Conservation (phyloP, 2,113 vertebrate genomes). For the Datnioides undecimradiatus region DNA sequence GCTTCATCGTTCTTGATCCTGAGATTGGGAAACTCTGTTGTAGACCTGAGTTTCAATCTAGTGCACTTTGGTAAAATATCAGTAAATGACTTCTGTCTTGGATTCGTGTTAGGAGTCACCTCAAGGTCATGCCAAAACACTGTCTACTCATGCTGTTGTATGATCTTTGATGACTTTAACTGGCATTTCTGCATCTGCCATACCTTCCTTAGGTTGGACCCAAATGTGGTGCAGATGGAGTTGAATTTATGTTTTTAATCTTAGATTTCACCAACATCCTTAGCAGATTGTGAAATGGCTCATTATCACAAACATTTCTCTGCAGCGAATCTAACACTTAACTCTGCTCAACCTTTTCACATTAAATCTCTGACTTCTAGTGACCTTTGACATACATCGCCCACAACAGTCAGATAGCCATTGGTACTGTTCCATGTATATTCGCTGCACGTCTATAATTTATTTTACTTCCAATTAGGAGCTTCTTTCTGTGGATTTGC, state of each 20-base stretch:
- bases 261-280: constrained; percentile 4
- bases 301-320: constrained; percentile 6
- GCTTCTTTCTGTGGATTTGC: constrained; percentile 8
- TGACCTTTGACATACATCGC: constrained; percentile 8
- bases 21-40: neutral
- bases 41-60: neutral
- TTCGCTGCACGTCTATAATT: constrained; percentile 2
- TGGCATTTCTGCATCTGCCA: neutral
- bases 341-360: constrained; percentile 5
- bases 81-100: neutral
- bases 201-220: neutral
- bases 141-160: neutral
- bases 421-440: neutral
- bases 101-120: neutral
- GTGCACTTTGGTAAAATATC: neutral
- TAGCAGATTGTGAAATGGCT: constrained; percentile 4
- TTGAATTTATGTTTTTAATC: constrained; percentile 8
- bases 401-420: neutral
- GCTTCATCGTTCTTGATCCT: too few species aligned
- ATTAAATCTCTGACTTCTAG: constrained; percentile 14
- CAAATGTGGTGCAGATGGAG: neutral
- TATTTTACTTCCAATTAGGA: constrained; percentile 27
- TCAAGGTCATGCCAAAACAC: neutral
- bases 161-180: neutral
- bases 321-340: neutral